phyloP scores from a whole-genome alignment of 1,140 invertebrate genomes.

The Tribolium castaneum region DNA sequence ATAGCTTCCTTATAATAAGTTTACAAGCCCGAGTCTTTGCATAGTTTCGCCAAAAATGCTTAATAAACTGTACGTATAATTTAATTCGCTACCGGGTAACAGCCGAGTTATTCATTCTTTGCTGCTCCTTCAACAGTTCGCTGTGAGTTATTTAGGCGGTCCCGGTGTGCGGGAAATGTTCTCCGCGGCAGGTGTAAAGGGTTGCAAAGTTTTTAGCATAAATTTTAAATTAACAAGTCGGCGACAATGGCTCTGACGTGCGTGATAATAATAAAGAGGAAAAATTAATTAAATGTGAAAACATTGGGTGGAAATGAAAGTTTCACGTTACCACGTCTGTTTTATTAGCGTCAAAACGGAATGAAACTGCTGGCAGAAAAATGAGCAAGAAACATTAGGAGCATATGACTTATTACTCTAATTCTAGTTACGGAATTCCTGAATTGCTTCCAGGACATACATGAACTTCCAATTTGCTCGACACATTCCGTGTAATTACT shows the following conservation, averaged over 20 bases:
- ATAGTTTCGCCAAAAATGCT: conserved; percentile 47
- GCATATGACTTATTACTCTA: background rate
- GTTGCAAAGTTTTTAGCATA: conserved; percentile 38
- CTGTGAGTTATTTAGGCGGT: conserved; percentile 36
- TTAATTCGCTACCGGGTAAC: conserved; percentile 35
- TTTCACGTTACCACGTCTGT: background rate
- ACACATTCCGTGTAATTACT: background rate
- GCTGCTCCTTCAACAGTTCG: conserved; percentile 38
- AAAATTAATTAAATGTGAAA: conserved; percentile 21
- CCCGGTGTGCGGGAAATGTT: conserved; percentile 27
- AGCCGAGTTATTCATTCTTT: conserved; percentile 25
- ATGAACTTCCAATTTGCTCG: background rate
- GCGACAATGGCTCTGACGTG: conserved; percentile 13
- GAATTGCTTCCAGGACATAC: background rate
- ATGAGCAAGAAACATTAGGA: too few relatives aligned
- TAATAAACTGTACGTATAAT: conserved; percentile 46
- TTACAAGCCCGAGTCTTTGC: conserved; percentile 36
- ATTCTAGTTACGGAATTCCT: background rate
- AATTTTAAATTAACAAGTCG: conserved; percentile 32
- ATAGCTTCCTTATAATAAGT: conserved; percentile 35
- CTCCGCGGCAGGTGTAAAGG: conserved; percentile 32
- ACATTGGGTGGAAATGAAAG: background rate
- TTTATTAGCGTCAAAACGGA: background rate
- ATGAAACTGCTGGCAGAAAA: too few relatives aligned
- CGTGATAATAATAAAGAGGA: conserved; percentile 1